These are phyloP conservation scores for Eremophila alpestris DNA, from an alignment of 2,797 vertebrate species.

Conservation along the genomic window DNA sequence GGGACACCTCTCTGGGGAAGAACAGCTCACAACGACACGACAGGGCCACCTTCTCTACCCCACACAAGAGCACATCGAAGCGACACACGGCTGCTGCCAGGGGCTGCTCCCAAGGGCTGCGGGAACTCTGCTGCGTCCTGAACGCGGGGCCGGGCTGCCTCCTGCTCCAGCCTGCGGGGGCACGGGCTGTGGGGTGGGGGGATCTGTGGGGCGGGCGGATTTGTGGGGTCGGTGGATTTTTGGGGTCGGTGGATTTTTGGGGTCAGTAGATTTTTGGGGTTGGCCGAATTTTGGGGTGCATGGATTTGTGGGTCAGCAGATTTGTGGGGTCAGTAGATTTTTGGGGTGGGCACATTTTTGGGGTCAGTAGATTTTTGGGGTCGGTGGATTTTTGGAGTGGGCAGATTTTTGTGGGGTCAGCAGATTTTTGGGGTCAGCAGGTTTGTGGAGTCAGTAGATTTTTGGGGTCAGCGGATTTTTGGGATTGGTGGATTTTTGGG, in stretches of 20 bases:
- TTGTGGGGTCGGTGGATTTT: too few species aligned
- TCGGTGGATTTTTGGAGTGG: too few species aligned
- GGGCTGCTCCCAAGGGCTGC: too few species aligned
- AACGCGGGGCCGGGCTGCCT: too few species aligned
- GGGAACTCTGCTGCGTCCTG: neutral
- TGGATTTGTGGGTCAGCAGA: fast-evolving
- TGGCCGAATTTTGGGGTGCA: fast-evolving
- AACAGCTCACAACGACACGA: slow-evolving; percentile 69
- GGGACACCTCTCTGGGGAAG: slow-evolving; percentile 67
- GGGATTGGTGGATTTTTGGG: too few species aligned
- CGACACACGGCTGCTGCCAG: neutral
- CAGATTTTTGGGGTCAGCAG: too few species aligned
- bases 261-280: fast-evolving
- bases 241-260: fast-evolving
- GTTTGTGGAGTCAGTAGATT: fast-evolving
- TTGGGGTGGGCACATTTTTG: too few species aligned
- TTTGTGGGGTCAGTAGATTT: fast-evolving
- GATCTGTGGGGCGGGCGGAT: too few species aligned
- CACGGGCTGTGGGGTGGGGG: too few species aligned
- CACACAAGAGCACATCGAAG: slow-evolving; percentile 25
- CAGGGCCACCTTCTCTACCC: slow-evolving; percentile 59
- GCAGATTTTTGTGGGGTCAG: too few species aligned
- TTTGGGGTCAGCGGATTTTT: neutral
- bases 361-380: too few species aligned
- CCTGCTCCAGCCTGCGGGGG: too few species aligned